Conservation (phyloP, 2,113 vertebrate genomes). For the Benitochromis conjunctus region DNA sequence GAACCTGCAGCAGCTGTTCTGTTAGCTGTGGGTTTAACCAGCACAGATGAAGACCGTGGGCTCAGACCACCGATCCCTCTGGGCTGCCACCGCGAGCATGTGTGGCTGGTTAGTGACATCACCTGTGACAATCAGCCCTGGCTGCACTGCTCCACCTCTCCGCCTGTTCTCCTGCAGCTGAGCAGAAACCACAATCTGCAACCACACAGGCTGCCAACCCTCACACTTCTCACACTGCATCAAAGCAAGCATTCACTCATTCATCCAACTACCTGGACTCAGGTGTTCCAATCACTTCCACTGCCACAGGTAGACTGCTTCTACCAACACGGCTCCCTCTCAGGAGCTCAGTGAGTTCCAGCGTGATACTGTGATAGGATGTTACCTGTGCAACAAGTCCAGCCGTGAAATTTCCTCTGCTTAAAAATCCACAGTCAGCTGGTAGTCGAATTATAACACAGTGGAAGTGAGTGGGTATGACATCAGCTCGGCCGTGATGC, state of each 20-base stretch:
- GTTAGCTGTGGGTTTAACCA: not conserved
- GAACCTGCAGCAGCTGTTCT: not conserved
- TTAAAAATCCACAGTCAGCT: not conserved
- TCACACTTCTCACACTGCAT: not conserved
- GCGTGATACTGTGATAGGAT: not conserved
- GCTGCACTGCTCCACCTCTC: too few relatives aligned
- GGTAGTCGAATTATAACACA: not conserved
- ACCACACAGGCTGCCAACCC: not conserved
- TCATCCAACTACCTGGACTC: not conserved
- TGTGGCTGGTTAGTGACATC: not conserved
- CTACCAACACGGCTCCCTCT: not conserved
- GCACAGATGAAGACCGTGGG: not conserved
- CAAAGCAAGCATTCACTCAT: not conserved
- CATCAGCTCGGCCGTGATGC: not conserved
- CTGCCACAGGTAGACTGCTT: not conserved
- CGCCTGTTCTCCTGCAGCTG: too few relatives aligned
- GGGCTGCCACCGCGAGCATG: not conserved
- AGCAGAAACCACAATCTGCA: too few relatives aligned
- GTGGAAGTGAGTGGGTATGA: not conserved
- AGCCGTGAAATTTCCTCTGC: not conserved
- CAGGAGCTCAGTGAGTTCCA: not conserved
- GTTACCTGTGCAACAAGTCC: not conserved
- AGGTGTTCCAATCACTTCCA: not conserved
- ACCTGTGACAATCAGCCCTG: too few relatives aligned
- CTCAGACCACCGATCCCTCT: not conserved